These are phyloP conservation scores for Florisuga fusca DNA, from an alignment of 2,797 vertebrate species.

Conservation along the genomic window DNA sequence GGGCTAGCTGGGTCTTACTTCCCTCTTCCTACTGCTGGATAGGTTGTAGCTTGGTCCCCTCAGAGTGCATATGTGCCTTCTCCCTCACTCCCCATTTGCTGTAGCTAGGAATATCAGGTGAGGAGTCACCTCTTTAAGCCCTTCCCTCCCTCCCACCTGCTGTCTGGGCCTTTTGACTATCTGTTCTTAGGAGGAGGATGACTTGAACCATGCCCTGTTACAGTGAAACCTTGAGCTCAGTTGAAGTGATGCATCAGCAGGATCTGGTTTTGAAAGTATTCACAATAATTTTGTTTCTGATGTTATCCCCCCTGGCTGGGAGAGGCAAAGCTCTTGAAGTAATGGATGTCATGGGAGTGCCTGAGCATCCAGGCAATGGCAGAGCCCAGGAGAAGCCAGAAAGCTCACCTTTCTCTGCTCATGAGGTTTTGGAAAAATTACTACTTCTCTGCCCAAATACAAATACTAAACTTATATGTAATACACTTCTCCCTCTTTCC, in stretches of 20 bases:
- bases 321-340: not conserved
- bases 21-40: not conserved
- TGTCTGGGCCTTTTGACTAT: not conserved
- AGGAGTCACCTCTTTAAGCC: not conserved
- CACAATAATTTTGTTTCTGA: not conserved
- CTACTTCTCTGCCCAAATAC: not conserved
- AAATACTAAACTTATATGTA: rapidly evolving
- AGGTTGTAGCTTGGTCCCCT: not conserved
- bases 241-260: not conserved
- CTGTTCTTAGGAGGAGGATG: not conserved
- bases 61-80: not conserved
- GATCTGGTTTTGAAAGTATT: not conserved
- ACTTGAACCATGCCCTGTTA: not conserved
- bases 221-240: not conserved
- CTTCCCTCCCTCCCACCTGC: not conserved
- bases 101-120: not conserved
- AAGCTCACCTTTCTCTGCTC: not conserved
- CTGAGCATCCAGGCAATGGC: not conserved
- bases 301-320: not conserved
- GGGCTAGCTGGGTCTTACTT: not conserved
- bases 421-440: not conserved
- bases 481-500: not conserved
- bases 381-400: not conserved
- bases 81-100: not conserved
- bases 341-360: not conserved